Base-by-base conservation (phyloP, 2,797 vertebrate genomes). In the Alexandromys oeconomus region DNA sequence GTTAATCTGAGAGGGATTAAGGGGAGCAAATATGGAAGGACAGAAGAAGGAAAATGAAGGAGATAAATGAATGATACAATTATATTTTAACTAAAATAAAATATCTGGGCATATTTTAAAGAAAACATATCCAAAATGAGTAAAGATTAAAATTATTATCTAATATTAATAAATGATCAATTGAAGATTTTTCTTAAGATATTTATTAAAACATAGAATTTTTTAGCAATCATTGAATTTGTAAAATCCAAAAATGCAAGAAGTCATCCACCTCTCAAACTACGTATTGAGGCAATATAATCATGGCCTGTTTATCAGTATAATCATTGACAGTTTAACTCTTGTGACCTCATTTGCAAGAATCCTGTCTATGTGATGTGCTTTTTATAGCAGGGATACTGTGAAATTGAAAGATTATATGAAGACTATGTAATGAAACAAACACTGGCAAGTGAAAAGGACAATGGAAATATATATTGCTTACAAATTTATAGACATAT, bases 261-360 rank as follows among this genome's bases (percentile, higher is more conserved):
- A 2, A 48, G 10, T 17, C 73, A 89, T 59, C 14, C 73, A 61
- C 92, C 97, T 98, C 95, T 84, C 79, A 95, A 92, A 94, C 5
- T 94, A 21, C 51, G 0, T 92, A 85, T 82, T 95, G 67, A 97
- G 91, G 63, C 97, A 97, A 98, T 96, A 95, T 9, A 95, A 97
- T 54, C 25, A 57, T 57, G 15, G n/a, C 13, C 13, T 19, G 57
- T 59, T 59, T 59, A 21, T 59, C 97, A 97, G 98, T 96, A 95
- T 9, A 95, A 97, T 54, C 34, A 57, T 40, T 23, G 14, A 91
- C 46, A 46, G 74, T 57, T 65, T 15, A 69, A 3, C 73, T 79
- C 84, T 14, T 74, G 89, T 51, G 59, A 63, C 43, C 29, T 97
- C 23, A 63, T 17, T 77, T 1, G n/a, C 78, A 0, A 88, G 43